Evolutionary conservation across 1,140 invertebrate species (phyloP).

Genomic region (Drosophila watanabei): DNA sequence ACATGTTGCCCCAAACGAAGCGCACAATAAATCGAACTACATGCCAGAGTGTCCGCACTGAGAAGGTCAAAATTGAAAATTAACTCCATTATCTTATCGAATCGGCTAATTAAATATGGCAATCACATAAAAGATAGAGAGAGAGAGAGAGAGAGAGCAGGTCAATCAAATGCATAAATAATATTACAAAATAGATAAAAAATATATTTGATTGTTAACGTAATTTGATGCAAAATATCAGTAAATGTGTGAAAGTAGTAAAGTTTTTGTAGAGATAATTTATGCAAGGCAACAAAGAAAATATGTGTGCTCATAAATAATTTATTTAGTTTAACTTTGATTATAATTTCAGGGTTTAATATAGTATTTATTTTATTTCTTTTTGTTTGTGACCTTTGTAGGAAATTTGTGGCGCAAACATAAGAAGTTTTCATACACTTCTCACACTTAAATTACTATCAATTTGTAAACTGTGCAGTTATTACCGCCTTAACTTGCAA

Average conservation of each 20-base stretch:
- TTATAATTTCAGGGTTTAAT: neutral
- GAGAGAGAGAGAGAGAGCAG: neutral
- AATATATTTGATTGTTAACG: neutral
- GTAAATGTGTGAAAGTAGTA: neutral
- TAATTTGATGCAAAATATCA: constrained; percentile 5
- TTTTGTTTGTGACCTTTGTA: neutral
- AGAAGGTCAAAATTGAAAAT: constrained; percentile 35
- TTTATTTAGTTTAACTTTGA: neutral
- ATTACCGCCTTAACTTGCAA: constrained; percentile 2
- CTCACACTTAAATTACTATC: neutral
- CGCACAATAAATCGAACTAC: constrained; percentile 41
- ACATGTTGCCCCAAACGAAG: constrained; percentile 60
- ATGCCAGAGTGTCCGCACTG: neutral
- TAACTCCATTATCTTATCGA: constrained; percentile 39
- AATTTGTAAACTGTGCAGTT: constrained; percentile 15
- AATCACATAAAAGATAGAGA: neutral
- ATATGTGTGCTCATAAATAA: neutral
- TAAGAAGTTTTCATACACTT: neutral
- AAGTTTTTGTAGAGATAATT: neutral
- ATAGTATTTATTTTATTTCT: neutral
- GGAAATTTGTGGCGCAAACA: neutral
- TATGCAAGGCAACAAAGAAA: neutral
- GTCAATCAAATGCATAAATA: constrained; percentile 5
- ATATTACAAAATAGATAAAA: constrained; percentile 11
- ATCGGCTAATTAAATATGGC: constrained; percentile 39